Percentiles rank a stretch among this genome's conserved stretches.
These are phyloP conservation scores for Terebella lapidaria DNA, from an alignment of 2,888 invertebrate genomes.

Conservation along the genomic window DNA sequence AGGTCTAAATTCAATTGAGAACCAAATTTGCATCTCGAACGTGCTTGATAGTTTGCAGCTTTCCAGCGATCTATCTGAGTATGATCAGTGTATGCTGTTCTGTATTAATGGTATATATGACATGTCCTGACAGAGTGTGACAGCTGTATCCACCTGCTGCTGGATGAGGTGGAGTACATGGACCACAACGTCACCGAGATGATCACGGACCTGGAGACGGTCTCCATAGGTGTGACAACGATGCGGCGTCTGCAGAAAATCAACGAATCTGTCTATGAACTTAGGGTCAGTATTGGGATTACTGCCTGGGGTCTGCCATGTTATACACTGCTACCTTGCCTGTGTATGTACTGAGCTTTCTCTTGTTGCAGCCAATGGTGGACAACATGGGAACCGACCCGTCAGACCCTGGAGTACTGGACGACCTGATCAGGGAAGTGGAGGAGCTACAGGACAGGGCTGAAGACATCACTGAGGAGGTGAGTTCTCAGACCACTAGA, in stretches of 20 bases:
- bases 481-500: not conserved
- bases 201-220: constrained; percentile 70
- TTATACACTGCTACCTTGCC: too few relatives aligned
- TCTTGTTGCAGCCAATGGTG: constrained; percentile 43
- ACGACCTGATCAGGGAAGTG: constrained; percentile 20
- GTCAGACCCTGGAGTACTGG: constrained; percentile 45
- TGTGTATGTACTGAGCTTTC: too few relatives aligned
- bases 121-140: constrained; percentile 82
- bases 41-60: too few relatives aligned
- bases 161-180: constrained; percentile 79
- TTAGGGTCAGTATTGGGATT: constrained; percentile 56
- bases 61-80: too few relatives aligned
- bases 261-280: constrained; percentile 66
- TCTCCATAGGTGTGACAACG: constrained; percentile 82
- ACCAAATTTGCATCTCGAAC: too few relatives aligned
- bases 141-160: constrained; percentile 81
- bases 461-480: not conserved
- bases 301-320: too few relatives aligned
- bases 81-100: too few relatives aligned
- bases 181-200: constrained; percentile 67
- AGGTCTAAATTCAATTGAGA: too few relatives aligned
- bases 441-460: constrained; percentile 9
- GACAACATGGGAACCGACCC: constrained; percentile 59
- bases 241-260: constrained; percentile 77
- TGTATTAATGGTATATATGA: too few relatives aligned